Evolutionary conservation across 1,140 invertebrate genomes (phyloP).

Genomic region (Heterodera carotae): DNA sequence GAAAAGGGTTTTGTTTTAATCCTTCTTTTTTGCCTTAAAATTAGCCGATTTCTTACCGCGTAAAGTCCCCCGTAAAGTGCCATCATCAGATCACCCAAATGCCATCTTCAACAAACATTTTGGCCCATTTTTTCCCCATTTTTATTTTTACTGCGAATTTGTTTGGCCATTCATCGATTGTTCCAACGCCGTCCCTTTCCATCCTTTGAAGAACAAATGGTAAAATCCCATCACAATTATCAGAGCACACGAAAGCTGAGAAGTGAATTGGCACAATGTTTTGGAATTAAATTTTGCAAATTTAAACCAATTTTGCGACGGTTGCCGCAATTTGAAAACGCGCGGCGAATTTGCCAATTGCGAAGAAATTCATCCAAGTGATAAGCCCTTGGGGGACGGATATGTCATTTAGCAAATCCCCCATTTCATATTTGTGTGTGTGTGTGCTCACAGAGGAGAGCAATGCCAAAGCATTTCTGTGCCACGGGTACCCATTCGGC

Average conservation of each 20-base stretch:
- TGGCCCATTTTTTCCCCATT: not conserved
- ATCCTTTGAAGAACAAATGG: slow-evolving; percentile 58
- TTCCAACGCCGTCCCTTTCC: slow-evolving; percentile 43
- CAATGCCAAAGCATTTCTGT: slow-evolving; percentile 64
- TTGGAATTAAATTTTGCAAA: not conserved
- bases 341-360: slow-evolving; percentile 60
- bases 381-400: slow-evolving; percentile 53
- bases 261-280: no score
- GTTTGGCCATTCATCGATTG: slow-evolving; percentile 42
- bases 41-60: slow-evolving; percentile 37
- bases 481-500: slow-evolving; percentile 46
- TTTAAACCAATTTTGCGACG: slow-evolving; percentile 50
- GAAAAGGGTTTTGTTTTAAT: no score
- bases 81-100: slow-evolving; percentile 55
- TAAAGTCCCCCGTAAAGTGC: slow-evolving; percentile 63
- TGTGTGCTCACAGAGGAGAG: slow-evolving; percentile 55
- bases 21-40: no score
- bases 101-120: slow-evolving; percentile 19
- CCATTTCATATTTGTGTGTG: slow-evolving; percentile 9
- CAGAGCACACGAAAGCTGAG: slow-evolving; percentile 53
- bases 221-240: slow-evolving; percentile 64
- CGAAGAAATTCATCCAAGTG: slow-evolving; percentile 66
- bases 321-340: slow-evolving; percentile 64
- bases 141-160: no score
- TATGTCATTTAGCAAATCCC: not conserved